A percentile compares a stretch with the other conserved stretches of the same genome.
Conservation (phyloP, 1,140 invertebrate genomes). For the Riptortus pedestris region DNA sequence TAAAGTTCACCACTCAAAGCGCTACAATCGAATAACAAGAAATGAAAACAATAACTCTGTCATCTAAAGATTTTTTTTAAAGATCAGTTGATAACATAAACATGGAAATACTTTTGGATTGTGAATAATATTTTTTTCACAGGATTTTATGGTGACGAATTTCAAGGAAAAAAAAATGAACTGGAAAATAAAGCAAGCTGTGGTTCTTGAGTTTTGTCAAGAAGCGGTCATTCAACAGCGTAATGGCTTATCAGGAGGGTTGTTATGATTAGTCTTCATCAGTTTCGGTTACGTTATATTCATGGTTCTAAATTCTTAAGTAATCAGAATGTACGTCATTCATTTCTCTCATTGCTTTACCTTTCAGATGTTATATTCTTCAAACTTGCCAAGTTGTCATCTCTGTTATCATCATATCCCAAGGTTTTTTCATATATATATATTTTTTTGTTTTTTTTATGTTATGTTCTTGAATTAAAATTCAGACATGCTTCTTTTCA, state of each 20-base stretch:
- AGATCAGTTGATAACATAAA: too few relatives aligned
- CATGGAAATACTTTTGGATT: too few relatives aligned
- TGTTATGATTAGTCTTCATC: background rate
- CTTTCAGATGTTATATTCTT: too few relatives aligned
- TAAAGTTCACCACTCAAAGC: constrained; percentile 16
- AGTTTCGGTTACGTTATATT: background rate
- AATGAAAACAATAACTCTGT: background rate
- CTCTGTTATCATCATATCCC: background rate
- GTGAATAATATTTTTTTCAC: too few relatives aligned
- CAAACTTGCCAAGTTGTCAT: background rate
- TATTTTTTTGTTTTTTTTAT: too few relatives aligned
- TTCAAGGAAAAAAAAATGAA: too few relatives aligned
- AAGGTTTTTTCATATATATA: background rate
- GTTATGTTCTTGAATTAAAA: too few relatives aligned
- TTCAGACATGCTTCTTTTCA: too few relatives aligned
- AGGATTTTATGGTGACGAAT: too few relatives aligned
- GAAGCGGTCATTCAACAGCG: background rate
- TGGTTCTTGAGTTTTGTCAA: background rate
- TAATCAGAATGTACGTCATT: background rate
- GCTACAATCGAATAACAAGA: background rate
- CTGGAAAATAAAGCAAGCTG: too few relatives aligned
- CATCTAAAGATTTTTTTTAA: too few relatives aligned
- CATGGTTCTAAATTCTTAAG: background rate
- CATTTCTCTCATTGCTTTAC: too few relatives aligned
- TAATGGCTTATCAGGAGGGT: background rate